Base-by-base conservation (phyloP, 2,888 invertebrate species). In the Limnephilus auricula region DNA sequence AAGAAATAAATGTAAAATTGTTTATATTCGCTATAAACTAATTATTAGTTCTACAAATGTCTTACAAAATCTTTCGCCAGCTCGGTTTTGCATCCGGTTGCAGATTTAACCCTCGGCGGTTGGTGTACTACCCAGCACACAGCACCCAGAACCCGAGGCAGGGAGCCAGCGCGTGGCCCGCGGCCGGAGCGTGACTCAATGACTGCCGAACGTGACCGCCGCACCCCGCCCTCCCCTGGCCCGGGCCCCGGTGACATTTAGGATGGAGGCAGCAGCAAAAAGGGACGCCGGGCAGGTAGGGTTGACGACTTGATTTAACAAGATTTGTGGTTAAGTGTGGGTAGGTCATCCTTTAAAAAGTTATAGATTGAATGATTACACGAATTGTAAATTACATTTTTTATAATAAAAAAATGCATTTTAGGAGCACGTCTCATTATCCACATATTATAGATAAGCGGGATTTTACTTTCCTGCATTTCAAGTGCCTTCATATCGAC, bases 191-290 rank as follows among this genome's bases (percentile, higher is more conserved):
- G 93, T 93, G 93, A 93, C 93, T 91, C 93, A 90, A 93, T 93
- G 93, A 93, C 93, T 93, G 91, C 89, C 90, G 90, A 90, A 93
- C 93, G 93, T 93, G 93, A 93, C 93, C 92, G 79, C 45, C 82
- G 45, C 40, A 30, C 40, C 79, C 85, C 32, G 6, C 30, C 79
- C 79, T 12, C 37, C 50, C 89, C 89, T 50, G 82, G 18, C 15
- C 32, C 82, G 45, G 30, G 18, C 6, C 18, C 50, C 45, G 30
- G 32, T 89, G 80, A 50, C 89, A 82, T 89, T 82, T 82, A 82
- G 45, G 31, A 40, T 37, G 65, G 65, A 25, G 65, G 65, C 25
- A n/a, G 65, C n/a, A 6, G 65, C 65, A 65, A 65, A 50, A 65
- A 65, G n/a, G 25, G 25, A 65, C 25, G 25, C 65, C 65, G 50